A percentile compares a stretch with the other conserved stretches of the same genome.
Evolutionary conservation across 2,888 invertebrate genomes (phyloP).

Genomic region (Cephus spinipes): DNA sequence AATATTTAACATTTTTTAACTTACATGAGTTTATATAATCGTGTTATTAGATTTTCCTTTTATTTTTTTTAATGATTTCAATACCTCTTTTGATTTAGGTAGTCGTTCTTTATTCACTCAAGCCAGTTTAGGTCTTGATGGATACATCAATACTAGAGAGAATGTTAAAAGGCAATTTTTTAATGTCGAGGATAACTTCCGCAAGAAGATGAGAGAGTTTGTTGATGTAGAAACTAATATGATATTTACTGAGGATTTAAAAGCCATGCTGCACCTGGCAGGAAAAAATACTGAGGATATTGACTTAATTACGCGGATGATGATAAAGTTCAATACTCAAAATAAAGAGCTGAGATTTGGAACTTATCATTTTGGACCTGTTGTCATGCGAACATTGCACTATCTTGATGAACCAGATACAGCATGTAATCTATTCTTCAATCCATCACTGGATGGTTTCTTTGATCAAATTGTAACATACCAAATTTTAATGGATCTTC

Average conservation of each 20-base stretch:
- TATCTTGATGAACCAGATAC: constrained; percentile 76
- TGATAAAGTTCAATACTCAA: constrained; percentile 80
- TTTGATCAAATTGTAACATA: constrained; percentile 79
- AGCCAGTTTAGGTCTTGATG: constrained; percentile 73
- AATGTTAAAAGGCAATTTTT: constrained; percentile 72
- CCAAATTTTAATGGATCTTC: constrained; percentile 78
- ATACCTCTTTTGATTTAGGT: constrained; percentile 36
- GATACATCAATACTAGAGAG: constrained; percentile 70
- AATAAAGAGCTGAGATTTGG: constrained; percentile 80
- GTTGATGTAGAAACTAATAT: constrained; percentile 71
- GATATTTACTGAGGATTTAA: constrained; percentile 88
- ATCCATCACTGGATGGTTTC: constrained; percentile 73
- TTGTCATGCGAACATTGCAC: constrained; percentile 84
- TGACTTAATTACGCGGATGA: constrained; percentile 75
- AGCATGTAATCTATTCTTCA: constrained; percentile 76
- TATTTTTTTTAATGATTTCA: background rate
- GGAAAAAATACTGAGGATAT: constrained; percentile 73
- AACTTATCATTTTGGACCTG: constrained; percentile 85
- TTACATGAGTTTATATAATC: background rate
- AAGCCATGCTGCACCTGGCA: constrained; percentile 81
- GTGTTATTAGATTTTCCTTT: constrained; percentile 1
- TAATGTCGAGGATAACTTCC: constrained; percentile 75
- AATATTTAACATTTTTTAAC: too few relatives aligned
- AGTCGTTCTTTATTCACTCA: constrained; percentile 70
- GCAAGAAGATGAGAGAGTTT: constrained; percentile 77